phyloP scores from a whole-genome alignment of 1,140 invertebrate genomes.

The Cataglyphis hispanica region DNA sequence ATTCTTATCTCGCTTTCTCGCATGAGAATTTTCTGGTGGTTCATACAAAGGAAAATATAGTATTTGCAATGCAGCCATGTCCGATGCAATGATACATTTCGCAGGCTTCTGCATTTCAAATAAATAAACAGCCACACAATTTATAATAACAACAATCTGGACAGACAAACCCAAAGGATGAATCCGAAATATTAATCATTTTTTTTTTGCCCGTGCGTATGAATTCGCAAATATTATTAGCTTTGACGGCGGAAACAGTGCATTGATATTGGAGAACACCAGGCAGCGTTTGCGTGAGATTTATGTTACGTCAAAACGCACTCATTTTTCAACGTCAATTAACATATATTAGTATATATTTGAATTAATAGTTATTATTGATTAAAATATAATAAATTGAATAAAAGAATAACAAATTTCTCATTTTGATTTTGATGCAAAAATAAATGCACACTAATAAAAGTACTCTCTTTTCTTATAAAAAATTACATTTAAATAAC shows the following conservation, averaged over 20 bases:
- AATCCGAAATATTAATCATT: conserved; percentile 46
- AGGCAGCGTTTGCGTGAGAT: not conserved
- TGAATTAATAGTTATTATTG: conserved; percentile 24
- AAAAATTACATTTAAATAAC: not conserved
- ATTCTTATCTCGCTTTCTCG: not conserved
- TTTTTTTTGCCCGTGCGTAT: conserved; percentile 17
- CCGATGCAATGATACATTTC: not conserved
- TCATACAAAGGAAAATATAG: not conserved
- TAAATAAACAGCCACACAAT: conserved; percentile 40
- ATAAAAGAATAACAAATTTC: not conserved
- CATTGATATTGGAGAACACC: conserved; percentile 38
- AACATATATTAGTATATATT: conserved; percentile 13
- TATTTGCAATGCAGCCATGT: not conserved
- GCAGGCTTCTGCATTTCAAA: not conserved
- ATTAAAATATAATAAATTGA: not conserved
- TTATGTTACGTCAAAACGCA: conserved; percentile 1
- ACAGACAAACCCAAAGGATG: not conserved
- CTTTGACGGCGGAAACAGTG: conserved; percentile 28
- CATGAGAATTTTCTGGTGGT: not conserved
- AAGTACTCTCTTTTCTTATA: not conserved
- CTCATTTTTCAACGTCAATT: conserved; percentile 44
- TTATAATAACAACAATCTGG: conserved; percentile 30
- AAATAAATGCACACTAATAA: not conserved
- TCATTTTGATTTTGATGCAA: not conserved
- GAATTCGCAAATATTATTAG: conserved; percentile 38